Evolutionary conservation across 2,797 vertebrate genomes (phyloP), one percentile per base, ranked within the genome.

Genomic region (Pangasius mekongensis): DNA sequence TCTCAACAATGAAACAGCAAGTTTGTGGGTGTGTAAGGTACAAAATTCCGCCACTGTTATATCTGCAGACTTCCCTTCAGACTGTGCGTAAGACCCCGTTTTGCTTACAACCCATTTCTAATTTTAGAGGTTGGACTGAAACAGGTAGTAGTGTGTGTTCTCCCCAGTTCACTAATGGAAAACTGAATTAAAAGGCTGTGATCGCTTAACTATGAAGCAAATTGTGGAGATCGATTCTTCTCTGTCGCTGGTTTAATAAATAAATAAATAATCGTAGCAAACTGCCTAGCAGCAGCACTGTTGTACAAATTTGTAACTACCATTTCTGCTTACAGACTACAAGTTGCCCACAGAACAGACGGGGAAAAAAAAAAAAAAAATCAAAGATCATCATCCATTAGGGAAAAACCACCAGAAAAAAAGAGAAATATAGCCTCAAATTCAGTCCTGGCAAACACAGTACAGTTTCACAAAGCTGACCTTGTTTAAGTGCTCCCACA

Each of bases 171-270:
- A 85, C 74, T 85, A 87, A 88, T 60, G 87, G 74, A 87, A 56
- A 62, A 33, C 60, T 36, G 64, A 78, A 88, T 88, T 87, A 78
- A 88, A 78, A 81, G 88, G 30, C 18, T 84, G 60, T 84, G 85
- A 91, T 87, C 30, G 11, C 71, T 85, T 88, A 77, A 84, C 84
- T 87, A 87, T 71, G 80, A 90, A 83, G 83, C 76, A 43, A 58
- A 62, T 52, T 81, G 69, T 33, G 74, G 43, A 60, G 56, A 24
- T 86, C n/a, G 60, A 86, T 76, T 89, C 49, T 24, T 52, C 64
- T 87, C 56, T 58, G 30, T 64, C 60, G 36, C 86, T 69, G 52
- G 39, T 20, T 67, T 39, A 39, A 33, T 33, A 33, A 33, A 33
- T 33, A 33, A 33, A 33, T 33, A 33, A 33, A 33, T 33, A 33